Conservation (phyloP, 2,888 invertebrate genomes). For the Ephialtes manifestator region DNA sequence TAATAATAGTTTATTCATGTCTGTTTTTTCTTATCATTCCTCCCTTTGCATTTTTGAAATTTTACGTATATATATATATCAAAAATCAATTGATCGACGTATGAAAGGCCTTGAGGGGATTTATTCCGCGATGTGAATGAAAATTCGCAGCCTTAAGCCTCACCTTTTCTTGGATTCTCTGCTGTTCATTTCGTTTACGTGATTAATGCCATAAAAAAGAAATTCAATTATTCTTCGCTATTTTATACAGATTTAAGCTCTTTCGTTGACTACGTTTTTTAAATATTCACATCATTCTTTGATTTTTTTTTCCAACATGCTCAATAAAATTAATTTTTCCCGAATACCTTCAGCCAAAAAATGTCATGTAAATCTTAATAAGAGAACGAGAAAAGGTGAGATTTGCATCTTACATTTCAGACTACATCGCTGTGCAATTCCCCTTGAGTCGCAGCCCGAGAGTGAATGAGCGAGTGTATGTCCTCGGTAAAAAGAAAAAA, state of each 20-base stretch:
- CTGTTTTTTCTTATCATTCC: conserved; percentile 25
- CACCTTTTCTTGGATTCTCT: background rate
- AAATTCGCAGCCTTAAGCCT: background rate
- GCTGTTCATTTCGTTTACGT: background rate
- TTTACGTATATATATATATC: conserved; percentile 36
- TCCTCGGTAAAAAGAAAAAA: conserved; percentile 1
- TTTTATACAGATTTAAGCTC: too few species aligned
- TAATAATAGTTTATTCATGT: conserved; percentile 40
- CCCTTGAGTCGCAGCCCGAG: conserved; percentile 29
- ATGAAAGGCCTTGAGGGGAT: conserved; percentile 45
- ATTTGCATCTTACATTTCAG: conserved; percentile 1
- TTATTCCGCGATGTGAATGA: background rate
- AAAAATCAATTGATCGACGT: conserved; percentile 61
- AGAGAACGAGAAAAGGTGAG: conserved; percentile 9
- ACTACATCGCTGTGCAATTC: background rate
- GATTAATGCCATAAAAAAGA: background rate
- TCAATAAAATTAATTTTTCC: background rate
- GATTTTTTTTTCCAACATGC: background rate
- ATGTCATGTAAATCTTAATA: background rate
- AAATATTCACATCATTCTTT: background rate
- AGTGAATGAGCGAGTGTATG: conserved; percentile 61
- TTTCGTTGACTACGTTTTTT: background rate
- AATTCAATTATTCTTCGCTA: background rate
- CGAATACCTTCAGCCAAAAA: background rate
- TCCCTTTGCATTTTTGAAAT: conserved; percentile 15